These are phyloP conservation scores for Himalopsyche tibetana DNA, from an alignment of 2,888 invertebrate species.

Conservation along the genomic window DNA sequence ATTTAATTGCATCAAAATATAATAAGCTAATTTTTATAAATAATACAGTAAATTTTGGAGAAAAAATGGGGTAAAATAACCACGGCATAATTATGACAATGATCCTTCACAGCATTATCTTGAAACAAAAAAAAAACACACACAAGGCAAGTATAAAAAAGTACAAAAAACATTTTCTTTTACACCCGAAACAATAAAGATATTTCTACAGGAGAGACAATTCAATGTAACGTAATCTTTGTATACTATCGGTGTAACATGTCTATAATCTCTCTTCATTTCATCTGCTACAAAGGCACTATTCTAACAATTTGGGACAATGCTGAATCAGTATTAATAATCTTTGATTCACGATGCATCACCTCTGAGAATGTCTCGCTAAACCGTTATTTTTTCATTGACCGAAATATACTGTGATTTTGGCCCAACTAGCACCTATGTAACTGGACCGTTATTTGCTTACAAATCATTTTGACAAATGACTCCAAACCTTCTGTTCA, in stretches of 20 bases:
- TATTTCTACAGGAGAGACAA: constrained; percentile 50
- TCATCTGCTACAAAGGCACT: constrained; percentile 65
- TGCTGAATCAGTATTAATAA: constrained; percentile 61
- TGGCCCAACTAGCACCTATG: constrained; percentile 51
- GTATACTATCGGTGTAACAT: constrained; percentile 61
- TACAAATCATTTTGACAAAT: constrained; percentile 49
- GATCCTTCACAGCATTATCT: constrained; percentile 28
- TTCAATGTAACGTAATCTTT: constrained; percentile 61
- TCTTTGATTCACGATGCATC: constrained; percentile 47
- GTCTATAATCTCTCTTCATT: constrained; percentile 60
- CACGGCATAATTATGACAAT: constrained; percentile 36
- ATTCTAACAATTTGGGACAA: constrained; percentile 65
- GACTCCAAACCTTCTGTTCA: constrained; percentile 28
- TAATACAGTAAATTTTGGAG: constrained; percentile 26
- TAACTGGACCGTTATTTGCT: constrained; percentile 48
- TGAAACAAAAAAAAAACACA: constrained; percentile 50
- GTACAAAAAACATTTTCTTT: constrained; percentile 57
- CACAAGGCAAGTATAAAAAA: constrained; percentile 63
- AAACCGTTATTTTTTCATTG: constrained; percentile 45
- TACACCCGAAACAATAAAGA: constrained; percentile 47
- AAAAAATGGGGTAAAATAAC: constrained; percentile 41
- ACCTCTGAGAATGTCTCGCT: constrained; percentile 56
- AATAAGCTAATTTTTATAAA: constrained; percentile 44
- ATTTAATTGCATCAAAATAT: constrained; percentile 45
- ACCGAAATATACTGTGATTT: constrained; percentile 36